A percentile compares a stretch with the other conserved stretches of the same genome.
Conservation (phyloP, 2,888 invertebrate species). For the Argyresthia goedartella region DNA sequence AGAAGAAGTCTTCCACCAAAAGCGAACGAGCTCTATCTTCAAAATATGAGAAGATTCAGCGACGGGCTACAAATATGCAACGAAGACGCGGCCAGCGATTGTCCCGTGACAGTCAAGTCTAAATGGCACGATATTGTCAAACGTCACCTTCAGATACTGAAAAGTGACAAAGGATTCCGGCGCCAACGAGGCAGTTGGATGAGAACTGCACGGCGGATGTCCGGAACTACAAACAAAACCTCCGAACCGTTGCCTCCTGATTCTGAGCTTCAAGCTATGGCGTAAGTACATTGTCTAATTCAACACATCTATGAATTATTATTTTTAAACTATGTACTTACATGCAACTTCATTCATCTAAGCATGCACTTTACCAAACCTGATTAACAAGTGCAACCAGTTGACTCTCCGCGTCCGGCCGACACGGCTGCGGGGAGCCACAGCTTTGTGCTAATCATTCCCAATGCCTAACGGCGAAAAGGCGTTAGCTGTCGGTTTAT, state of each 20-base stretch:
- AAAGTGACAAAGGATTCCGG: constrained; percentile 59
- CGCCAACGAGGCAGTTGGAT: constrained; percentile 63
- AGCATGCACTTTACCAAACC: constrained; percentile 30
- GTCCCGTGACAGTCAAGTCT: constrained; percentile 62
- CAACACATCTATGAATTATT: not conserved
- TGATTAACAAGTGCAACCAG: constrained; percentile 25
- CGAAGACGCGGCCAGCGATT: constrained; percentile 65
- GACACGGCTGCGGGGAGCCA: constrained; percentile 25
- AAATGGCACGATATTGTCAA: constrained; percentile 68
- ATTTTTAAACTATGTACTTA: constrained; percentile 21
- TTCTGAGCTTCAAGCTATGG: constrained; percentile 59
- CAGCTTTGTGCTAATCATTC: constrained; percentile 37
- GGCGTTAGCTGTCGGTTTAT: constrained; percentile 18
- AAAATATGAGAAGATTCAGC: constrained; percentile 63
- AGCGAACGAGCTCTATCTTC: constrained; percentile 61
- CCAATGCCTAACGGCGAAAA: constrained; percentile 29
- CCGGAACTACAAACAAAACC: constrained; percentile 45
- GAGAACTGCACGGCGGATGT: constrained; percentile 54
- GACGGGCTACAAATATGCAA: constrained; percentile 64
- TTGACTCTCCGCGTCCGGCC: too few relatives aligned
- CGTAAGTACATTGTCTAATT: constrained; percentile 39
- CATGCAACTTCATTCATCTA: constrained; percentile 34
- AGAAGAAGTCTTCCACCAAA: constrained; percentile 64
- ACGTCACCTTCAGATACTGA: constrained; percentile 57
- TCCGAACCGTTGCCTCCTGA: constrained; percentile 40